Base-by-base conservation (phyloP, 2,888 invertebrate genomes). In the Bibio marci region DNA sequence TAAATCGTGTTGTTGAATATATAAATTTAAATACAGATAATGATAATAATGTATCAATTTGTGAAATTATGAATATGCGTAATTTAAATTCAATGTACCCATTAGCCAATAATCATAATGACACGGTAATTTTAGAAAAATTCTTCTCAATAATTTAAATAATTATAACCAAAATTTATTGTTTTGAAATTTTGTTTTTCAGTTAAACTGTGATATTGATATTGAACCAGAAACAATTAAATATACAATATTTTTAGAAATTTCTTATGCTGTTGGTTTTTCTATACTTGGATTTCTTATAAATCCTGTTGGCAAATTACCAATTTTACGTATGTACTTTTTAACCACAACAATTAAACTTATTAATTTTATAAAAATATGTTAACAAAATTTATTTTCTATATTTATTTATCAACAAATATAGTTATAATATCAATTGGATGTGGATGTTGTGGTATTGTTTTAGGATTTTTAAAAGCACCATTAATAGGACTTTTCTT, bases 1-100 rank as follows among this genome's bases (percentile, higher is more conserved):
- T 58, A 28, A 56, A 57, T 40, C 52, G 51, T 31, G 49, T 56
- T 19, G 52, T 49, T 1, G 52, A 53, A 22, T 58, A 49, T 41
- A 50, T 49, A 32, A 48, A 47, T 10, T 45, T 48, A 19, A 44
- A 56, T 41, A 53, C 56, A 1, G 44, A 45, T 17, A 46, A 50
- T 35, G 44, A 45, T 17, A 46, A 50, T 35, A 45, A 40, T 7
- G 51, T 53, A 2, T 52, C 51, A 13, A 52, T 57, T 30, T 58
- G 58, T 39, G 47, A 55, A 19, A 48, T 55, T 10, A 48, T 54
- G 11, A 49, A 52, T 39, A 30, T 5, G 4, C 22, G 13, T 30
- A 7, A 7, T 6, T 7, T 22, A 22, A 22, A 22, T 22, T 4
- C 4, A 22, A 22, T n/a, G n/a, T 22, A 22, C 8, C 22, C 5